These are phyloP conservation scores for Drosophila recens DNA, from an alignment of 2,888 invertebrate genomes.

Conservation along the genomic window DNA sequence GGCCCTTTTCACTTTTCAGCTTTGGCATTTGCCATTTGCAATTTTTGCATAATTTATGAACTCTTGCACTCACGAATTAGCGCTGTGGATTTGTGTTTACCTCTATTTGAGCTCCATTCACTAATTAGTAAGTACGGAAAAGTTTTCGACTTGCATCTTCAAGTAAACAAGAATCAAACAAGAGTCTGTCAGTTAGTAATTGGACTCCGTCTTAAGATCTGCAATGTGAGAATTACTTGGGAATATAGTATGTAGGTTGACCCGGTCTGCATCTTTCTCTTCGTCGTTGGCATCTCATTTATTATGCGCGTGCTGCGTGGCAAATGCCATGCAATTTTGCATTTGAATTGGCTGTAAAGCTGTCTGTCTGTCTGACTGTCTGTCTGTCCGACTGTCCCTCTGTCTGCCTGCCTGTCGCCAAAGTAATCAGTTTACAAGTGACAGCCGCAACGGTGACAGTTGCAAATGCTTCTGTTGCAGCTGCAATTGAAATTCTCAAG, in stretches of 20 bases:
- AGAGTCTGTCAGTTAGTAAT: slow-evolving; percentile 6
- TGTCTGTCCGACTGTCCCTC: slow-evolving; percentile 10
- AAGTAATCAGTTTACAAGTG: slow-evolving; percentile 61
- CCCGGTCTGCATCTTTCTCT: background rate
- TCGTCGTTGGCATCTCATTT: slow-evolving; percentile 29
- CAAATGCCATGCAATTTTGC: slow-evolving; percentile 51
- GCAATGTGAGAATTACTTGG: slow-evolving; percentile 11
- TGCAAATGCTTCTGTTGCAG: slow-evolving; percentile 42
- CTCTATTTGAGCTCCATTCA: slow-evolving; percentile 19
- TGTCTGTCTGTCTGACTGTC: slow-evolving; percentile 4
- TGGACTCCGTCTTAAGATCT: background rate
- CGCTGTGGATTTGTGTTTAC: slow-evolving; percentile 42
- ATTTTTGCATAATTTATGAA: slow-evolving; percentile 75
- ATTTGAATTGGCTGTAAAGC: slow-evolving; percentile 41
- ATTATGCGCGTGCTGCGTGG: slow-evolving; percentile 41
- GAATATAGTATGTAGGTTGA: background rate
- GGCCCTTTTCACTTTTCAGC: slow-evolving; percentile 21
- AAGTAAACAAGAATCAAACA: slow-evolving; percentile 16
- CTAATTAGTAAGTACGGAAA: slow-evolving; percentile 49
- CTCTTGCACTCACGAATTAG: slow-evolving; percentile 60
- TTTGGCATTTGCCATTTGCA: slow-evolving; percentile 20
- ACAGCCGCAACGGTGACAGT: slow-evolving; percentile 57
- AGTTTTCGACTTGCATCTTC: slow-evolving; percentile 27
- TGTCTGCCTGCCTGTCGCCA: slow-evolving; percentile 47
- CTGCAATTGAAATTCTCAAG: slow-evolving; percentile 59